Percentiles rank a stretch among this genome's conserved stretches.
These are phyloP conservation scores for Arenaria interpres DNA, from an alignment of 2,113 vertebrate genomes.

Conservation along the genomic window DNA sequence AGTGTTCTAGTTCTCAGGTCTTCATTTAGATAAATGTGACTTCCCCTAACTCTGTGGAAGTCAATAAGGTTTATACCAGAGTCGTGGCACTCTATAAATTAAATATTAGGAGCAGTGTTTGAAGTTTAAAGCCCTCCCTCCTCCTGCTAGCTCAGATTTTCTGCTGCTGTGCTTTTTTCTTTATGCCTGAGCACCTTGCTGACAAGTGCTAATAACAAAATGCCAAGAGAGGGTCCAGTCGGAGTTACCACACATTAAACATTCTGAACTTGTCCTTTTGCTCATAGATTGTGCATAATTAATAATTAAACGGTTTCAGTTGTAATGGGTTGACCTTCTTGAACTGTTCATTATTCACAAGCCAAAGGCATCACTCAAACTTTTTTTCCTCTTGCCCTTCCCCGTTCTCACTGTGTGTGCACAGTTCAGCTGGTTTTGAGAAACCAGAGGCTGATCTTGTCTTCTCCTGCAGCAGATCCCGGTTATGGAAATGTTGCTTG, in stretches of 20 bases:
- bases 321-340: constrained; percentile 95
- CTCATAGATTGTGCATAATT: constrained; percentile 94
- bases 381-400: constrained; percentile 80
- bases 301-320: constrained; percentile 92
- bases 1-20: background rate
- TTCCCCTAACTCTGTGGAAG: background rate
- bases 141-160: constrained; percentile 30
- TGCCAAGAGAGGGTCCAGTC: constrained; percentile 76
- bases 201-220: constrained; percentile 83
- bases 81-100: constrained; percentile 29
- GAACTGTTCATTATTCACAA: constrained; percentile 95
- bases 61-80: background rate
- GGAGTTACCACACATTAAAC: constrained; percentile 81
- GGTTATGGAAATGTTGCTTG: background rate
- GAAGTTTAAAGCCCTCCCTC: constrained; percentile 12
- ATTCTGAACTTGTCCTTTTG: constrained; percentile 89
- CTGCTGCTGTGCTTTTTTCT: constrained; percentile 71
- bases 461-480: background rate
- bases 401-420: constrained; percentile 46
- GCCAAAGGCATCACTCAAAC: constrained; percentile 92
- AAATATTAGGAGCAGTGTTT: constrained; percentile 45
- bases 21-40: background rate
- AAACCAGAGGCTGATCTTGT: background rate
- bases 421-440: constrained; percentile 68
- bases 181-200: constrained; percentile 83